Evolutionary conservation across 2,113 vertebrate species (phyloP), one percentile per base, ranked within the genome.

Genomic region (Pipa parva): DNA sequence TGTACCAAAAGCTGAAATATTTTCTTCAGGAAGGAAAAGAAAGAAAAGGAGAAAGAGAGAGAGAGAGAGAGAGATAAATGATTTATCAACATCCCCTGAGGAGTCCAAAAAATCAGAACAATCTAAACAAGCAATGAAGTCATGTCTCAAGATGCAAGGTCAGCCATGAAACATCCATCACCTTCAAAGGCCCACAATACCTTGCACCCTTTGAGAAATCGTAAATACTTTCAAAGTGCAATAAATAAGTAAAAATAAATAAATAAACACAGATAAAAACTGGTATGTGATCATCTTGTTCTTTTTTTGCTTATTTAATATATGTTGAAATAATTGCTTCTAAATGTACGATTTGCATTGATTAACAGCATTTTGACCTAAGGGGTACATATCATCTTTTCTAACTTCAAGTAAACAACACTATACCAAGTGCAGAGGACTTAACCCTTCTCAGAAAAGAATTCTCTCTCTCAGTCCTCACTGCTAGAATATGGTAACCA

Each of bases 101-200:
- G 86, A 87, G 87, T 87, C 84, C 81, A 84, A 90, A 70, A 89
- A 89, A 90, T 90, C 84, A 84, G 81, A 86, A 88, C 85, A 87
- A 90, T 89, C 88, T 88, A 88, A 88, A 88, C 85, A 90, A 87
- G 87, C 84, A 87, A 90, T 90, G 87, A 92, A 89, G 86, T 89
- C 84, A 90, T 89, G 87, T 86, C 88, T 91, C 86, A 86, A 82
- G 83, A 80, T 85, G 82, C 84, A 81, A 83, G 87, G 87, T 88
- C 88, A 90, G 83, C 73, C 81, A 78, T 70, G 77, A 79, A 84
- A 81, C 83, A 90, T 89, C 84, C 84, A 87, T 90, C 88, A 89
- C 87, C 83, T 85, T 85, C 84, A 82, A 74, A 75, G 86, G 77
- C 79, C 84, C 87, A 87, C 85, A 86, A 83, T 85, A 81, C 87